Percentiles rank a stretch among this genome's conserved stretches.
Conservation (phyloP, 2,797 vertebrate genomes). For the Brotogeris chrysoptera region DNA sequence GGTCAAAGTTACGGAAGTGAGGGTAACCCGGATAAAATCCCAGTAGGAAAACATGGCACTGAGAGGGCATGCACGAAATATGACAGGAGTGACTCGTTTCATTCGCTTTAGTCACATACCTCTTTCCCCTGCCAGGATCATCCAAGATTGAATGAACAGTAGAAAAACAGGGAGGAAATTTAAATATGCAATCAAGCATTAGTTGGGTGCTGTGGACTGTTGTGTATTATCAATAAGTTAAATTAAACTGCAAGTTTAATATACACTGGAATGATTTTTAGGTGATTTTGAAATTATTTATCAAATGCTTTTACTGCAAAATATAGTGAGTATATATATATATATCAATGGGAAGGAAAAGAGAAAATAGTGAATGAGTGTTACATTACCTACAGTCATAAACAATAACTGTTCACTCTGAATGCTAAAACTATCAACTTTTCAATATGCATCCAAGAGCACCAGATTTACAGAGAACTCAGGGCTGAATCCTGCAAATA, state of each 20-base stretch:
- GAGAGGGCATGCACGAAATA: slow-evolving; percentile 93
- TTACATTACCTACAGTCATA: slow-evolving; percentile 50
- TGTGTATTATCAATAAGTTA: slow-evolving; percentile 71
- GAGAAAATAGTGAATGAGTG: slow-evolving; percentile 42
- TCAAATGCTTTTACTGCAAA: slow-evolving; percentile 35
- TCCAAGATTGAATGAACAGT: slow-evolving; percentile 91
- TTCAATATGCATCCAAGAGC: neutral
- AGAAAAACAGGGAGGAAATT: slow-evolving; percentile 92
- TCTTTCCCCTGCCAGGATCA: slow-evolving; percentile 96
- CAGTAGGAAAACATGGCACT: slow-evolving; percentile 82
- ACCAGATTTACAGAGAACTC: neutral
- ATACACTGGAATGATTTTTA: slow-evolving; percentile 59
- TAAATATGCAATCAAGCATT: slow-evolving; percentile 86
- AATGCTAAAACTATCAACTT: slow-evolving; percentile 41
- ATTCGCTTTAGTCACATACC: slow-evolving; percentile 91
- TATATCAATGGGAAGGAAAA: slow-evolving; percentile 52
- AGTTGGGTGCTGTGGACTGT: slow-evolving; percentile 72
- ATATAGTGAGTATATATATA: slow-evolving; percentile 32
- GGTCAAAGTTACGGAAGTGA: slow-evolving; percentile 82
- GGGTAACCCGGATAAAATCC: slow-evolving; percentile 79
- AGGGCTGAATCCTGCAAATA: slow-evolving; percentile 28
- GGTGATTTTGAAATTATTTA: slow-evolving; percentile 63
- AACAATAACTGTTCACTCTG: slow-evolving; percentile 25
- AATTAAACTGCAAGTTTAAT: slow-evolving; percentile 62
- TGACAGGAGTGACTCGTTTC: slow-evolving; percentile 80